Base-by-base conservation (phyloP, 2,797 vertebrate species). In the Harpagifer antarcticus region DNA sequence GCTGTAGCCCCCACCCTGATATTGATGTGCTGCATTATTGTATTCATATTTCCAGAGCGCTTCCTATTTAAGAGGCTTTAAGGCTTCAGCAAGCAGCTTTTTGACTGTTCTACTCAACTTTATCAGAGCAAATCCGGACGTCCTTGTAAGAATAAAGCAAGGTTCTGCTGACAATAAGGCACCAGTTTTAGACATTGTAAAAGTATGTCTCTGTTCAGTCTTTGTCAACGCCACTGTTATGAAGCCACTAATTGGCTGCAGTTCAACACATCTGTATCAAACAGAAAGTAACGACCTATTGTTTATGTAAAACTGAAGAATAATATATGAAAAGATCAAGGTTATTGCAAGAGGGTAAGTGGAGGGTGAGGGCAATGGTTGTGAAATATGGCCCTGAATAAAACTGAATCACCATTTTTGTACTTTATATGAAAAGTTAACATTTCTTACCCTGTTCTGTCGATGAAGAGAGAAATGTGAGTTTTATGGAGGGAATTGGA, bases 11-110 rank as follows among this genome's bases (percentile, higher is more conserved):
- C 37, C 53, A 72, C 62, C n/a, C 65, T 55, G 78, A 73, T 68
- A 78, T 59, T 78, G 50, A 75, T 68, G 56, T 62, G 47, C 56
- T 73, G 74, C 63, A 84, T 89, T 82, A 78, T 67, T 60, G 61
- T 57, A 80, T 83, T 86, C 79, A 84, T 71, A 82, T 68, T 80
- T 82, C 77, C 77, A 84, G 60, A 85, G 76, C 48, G n/a, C 59
- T 71, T 89, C 68, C 60, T 69, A 70, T 78, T 85, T 84, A 92
- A 92, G 86, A 90, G 76, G 91, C 83, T 91, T 92, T 86, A 37
- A 58, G 8, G 76, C 79, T 85, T 79, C 54, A 56, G 80, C 68
- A 3, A 79, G 71, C 62, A 68, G 81, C 82, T 81, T 86, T 84
- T 82, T 76, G 73, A 86, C 78, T 65, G 57, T 64, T 83, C 59